phyloP scores from a whole-genome alignment of 2,888 invertebrate species.

The Emmelina monodactyla region DNA sequence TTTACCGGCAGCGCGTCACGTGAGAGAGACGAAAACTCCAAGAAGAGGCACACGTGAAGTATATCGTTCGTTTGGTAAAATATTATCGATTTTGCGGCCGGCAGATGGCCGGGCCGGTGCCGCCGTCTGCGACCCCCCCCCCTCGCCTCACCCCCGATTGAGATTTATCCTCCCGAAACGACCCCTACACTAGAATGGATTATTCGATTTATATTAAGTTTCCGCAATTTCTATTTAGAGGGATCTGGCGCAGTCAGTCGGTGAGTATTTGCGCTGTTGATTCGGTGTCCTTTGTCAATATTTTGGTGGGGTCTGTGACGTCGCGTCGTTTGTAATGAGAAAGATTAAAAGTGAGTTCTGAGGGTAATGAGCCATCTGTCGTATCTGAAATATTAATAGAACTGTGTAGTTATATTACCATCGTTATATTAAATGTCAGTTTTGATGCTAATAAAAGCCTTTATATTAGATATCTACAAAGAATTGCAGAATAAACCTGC shows the following conservation, averaged over 20 bases:
- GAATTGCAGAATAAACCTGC: not conserved
- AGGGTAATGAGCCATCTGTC: slow-evolving; percentile 45
- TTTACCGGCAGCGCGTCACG: not conserved
- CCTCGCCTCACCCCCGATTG: slow-evolving; percentile 53
- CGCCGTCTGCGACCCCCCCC: slow-evolving; percentile 36
- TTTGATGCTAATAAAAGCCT: no score
- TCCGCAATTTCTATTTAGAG: slow-evolving; percentile 59
- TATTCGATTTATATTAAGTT: slow-evolving; percentile 65
- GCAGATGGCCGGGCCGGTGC: slow-evolving; percentile 54
- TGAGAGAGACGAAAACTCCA: slow-evolving; percentile 1
- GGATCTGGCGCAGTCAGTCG: slow-evolving; percentile 38
- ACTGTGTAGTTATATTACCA: not conserved
- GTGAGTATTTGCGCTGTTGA: slow-evolving; percentile 39
- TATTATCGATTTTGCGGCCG: slow-evolving; percentile 60
- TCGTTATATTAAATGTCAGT: no score
- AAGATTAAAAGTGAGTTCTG: slow-evolving; percentile 41
- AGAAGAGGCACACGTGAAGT: slow-evolving; percentile 22
- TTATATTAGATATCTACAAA: no score
- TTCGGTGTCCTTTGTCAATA: slow-evolving; percentile 44
- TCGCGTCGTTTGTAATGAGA: slow-evolving; percentile 48
- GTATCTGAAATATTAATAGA: slow-evolving; percentile 16
- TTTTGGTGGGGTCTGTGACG: slow-evolving; percentile 43
- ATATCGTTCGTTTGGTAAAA: slow-evolving; percentile 46
- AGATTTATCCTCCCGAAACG: slow-evolving; percentile 58
- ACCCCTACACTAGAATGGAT: slow-evolving; percentile 55